phyloP scores from a whole-genome alignment of 2,797 vertebrate species.

The Notolepis coatsorum region DNA sequence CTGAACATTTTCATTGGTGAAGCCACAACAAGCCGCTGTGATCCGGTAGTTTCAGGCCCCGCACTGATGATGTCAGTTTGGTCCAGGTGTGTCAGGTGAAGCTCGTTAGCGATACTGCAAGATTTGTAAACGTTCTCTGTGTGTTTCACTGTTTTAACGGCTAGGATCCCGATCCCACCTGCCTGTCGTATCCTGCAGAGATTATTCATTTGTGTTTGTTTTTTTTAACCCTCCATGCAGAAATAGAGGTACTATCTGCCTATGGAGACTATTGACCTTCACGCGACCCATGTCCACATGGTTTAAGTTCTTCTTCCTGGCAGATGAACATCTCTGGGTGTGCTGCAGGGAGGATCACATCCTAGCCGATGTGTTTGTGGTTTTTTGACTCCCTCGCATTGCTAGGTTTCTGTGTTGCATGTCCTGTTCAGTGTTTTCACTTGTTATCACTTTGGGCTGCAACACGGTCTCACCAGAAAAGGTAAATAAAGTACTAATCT shows the following conservation, averaged over 20 bases:
- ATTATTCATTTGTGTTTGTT: not conserved
- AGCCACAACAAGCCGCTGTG: no score
- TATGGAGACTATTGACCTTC: no score
- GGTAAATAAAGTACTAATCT: no score
- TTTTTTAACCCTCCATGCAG: not conserved
- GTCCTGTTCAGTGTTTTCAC: slow-evolving; percentile 5
- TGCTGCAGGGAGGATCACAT: no score
- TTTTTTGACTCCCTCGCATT: not conserved
- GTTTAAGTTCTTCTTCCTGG: no score
- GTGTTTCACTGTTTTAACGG: slow-evolving; percentile 12
- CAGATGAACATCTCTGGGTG: no score
- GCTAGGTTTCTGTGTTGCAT: slow-evolving; percentile 33
- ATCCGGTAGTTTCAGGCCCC: no score
- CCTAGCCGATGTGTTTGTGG: not conserved
- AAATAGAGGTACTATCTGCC: no score
- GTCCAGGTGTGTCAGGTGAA: not conserved
- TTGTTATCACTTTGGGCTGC: not conserved
- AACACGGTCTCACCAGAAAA: no score
- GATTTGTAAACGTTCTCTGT: not conserved
- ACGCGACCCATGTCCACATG: no score
- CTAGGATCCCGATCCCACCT: slow-evolving; percentile 31
- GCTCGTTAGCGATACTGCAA: no score
- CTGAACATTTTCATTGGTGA: no score
- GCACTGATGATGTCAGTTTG: not conserved
- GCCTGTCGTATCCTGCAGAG: not conserved